Base-by-base conservation (phyloP, 2,888 invertebrate genomes). In the Trypoxylon attenuatum region DNA sequence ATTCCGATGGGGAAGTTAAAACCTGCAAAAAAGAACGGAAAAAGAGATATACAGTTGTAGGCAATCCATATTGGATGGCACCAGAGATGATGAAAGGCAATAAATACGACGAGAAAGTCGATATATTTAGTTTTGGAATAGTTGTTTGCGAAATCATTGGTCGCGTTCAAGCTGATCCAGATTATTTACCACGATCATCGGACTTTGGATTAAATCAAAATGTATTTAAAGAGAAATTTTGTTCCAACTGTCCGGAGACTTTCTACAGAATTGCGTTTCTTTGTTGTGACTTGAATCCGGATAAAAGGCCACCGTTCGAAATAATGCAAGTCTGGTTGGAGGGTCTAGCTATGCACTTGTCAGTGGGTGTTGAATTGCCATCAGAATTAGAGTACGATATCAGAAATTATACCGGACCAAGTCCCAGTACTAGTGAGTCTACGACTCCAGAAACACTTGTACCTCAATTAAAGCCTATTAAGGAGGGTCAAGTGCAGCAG, bases 1-100 rank as follows among this genome's bases (percentile, higher is more conserved):
- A 83, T 58, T 73, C 87, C 73, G 67, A 88, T 73, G 66, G 88
- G 73, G 88, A 89, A 33, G 87, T 88, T 0, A 88, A 89, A 60
- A 88, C 88, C 50, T 90, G 93, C 63, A 91, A 91, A 47, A 89
- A 90, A 47, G 91, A 93, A 77, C 89, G 96, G 0, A 91, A 95
- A 75, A 97, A 97, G 84, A 90, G 97, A 10, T 97, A 97, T 86
- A 98, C 97, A 0, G 97, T 98, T 22, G 98, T 98, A 0, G 98
- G 98, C 1, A 97, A 96, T 89, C 97, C 98, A 0, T 98, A 97
- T 87, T 98, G 97, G 97, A 98, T 98, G 98, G 98, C 98, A 0
- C 98, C 98, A 0, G 98, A 98, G 88, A 98, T 98, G 98, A 96
- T 98, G 95, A 96, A 95, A 86, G 97, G 97, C 16, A 94, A 96